These are phyloP conservation scores for Conus canariensis DNA, from an alignment of 2,888 invertebrate species.

Conservation along the genomic window DNA sequence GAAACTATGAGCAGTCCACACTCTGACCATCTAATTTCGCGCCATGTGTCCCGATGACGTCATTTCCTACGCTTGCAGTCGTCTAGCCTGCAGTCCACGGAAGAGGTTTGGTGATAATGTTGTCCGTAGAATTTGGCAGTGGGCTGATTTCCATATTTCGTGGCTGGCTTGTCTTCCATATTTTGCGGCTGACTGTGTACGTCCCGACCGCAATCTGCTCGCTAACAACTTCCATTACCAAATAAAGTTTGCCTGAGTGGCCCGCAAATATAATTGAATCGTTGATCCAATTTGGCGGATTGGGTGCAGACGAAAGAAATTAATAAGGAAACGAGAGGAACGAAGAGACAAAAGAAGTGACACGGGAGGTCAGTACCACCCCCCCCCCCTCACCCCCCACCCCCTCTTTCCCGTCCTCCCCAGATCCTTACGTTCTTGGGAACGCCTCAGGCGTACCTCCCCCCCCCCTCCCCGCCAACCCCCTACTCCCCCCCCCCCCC, in stretches of 20 bases:
- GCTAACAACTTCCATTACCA: slow-evolving; percentile 27
- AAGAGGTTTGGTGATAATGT: no score
- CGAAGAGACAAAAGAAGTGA: slow-evolving; percentile 1
- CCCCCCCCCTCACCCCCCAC: neutral
- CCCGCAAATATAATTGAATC: slow-evolving; percentile 13
- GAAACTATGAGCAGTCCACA: no score
- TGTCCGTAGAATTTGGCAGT: no score
- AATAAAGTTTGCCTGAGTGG: slow-evolving; percentile 29
- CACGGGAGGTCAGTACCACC: neutral
- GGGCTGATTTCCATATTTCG: slow-evolving; percentile 4
- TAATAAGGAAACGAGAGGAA: neutral
- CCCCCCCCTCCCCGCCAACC: neutral
- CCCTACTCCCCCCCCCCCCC: neutral
- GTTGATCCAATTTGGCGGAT: slow-evolving; percentile 32
- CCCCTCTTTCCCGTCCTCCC: neutral
- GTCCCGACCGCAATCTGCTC: neutral
- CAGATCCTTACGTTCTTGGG: neutral
- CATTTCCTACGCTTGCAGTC: neutral
- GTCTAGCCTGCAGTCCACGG: neutral
- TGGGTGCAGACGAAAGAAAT: slow-evolving; percentile 8
- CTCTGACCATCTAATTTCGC: neutral
- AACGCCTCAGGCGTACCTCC: neutral
- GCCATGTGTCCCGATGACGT: neutral
- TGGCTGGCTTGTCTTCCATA: neutral
- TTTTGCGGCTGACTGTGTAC: neutral